Conservation (phyloP, 2,113 vertebrate genomes). For the Anser cygnoides region DNA sequence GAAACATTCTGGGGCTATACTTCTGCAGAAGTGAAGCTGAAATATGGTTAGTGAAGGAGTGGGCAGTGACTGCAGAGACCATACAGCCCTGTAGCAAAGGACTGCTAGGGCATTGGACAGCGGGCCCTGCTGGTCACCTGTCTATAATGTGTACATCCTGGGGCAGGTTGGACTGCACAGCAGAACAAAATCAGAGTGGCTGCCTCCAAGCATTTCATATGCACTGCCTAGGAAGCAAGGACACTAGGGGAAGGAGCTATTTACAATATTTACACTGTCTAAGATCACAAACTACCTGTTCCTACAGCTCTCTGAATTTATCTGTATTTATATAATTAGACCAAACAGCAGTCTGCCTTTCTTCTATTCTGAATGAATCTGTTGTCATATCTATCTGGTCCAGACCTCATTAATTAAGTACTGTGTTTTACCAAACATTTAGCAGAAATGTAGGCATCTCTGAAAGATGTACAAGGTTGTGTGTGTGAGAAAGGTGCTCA, state of each 20-base stretch:
- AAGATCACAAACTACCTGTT: background rate
- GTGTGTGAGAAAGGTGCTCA: background rate
- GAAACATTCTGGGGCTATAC: background rate
- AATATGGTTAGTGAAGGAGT: background rate
- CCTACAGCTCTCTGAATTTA: background rate
- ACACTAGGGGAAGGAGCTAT: background rate
- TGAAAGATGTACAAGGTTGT: background rate
- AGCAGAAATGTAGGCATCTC: background rate
- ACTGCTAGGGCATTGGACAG: background rate
- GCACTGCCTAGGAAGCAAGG: background rate
- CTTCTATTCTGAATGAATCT: background rate
- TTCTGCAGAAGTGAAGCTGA: background rate
- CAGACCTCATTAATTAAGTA: background rate
- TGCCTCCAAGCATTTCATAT: background rate
- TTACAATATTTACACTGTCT: background rate
- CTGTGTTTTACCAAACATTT: background rate
- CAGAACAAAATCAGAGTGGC: background rate
- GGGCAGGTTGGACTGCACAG: background rate
- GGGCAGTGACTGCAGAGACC: background rate
- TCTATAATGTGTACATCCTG: background rate
- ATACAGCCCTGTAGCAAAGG: background rate
- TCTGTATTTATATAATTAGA: background rate
- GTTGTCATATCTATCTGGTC: background rate
- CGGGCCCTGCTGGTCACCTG: background rate
- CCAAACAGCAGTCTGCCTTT: background rate